phyloP scores from a whole-genome alignment of 1,140 invertebrate genomes.

The Panonychus citri region DNA sequence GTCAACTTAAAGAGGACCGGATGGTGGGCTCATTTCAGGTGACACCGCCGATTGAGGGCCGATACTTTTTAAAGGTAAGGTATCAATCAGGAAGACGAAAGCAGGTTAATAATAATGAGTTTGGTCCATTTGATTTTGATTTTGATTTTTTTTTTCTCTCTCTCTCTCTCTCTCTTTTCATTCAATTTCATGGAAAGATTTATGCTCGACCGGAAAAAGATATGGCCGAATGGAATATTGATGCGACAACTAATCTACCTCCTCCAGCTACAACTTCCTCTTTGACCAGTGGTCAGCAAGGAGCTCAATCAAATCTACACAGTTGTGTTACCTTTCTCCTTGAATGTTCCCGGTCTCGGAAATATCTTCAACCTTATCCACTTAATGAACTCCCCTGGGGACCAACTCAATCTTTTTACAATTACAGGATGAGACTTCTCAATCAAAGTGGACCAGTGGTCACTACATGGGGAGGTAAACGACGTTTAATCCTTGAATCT shows the following conservation, averaged over 20 bases:
- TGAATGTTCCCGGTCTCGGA: constrained; percentile 17
- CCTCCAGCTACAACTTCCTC: neutral
- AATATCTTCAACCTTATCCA: constrained; percentile 18
- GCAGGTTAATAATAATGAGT: too few relatives aligned
- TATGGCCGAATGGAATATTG: constrained; percentile 12
- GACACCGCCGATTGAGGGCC: constrained; percentile 17
- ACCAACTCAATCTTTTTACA: constrained; percentile 19
- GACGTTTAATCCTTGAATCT: constrained; percentile 17
- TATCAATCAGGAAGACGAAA: neutral
- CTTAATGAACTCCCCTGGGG: constrained; percentile 22
- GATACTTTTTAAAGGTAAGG: constrained; percentile 20
- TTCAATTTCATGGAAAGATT: constrained; percentile 7
- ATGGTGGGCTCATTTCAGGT: constrained; percentile 19
- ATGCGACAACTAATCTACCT: neutral
- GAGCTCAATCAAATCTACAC: constrained; percentile 14
- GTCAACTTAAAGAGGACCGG: constrained; percentile 20
- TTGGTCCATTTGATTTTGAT: too few relatives aligned
- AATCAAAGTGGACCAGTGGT: constrained; percentile 19
- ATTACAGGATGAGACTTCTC: constrained; percentile 19
- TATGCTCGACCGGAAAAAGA: constrained; percentile 20
- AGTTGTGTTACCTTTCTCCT: constrained; percentile 20
- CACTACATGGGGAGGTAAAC: constrained; percentile 19
- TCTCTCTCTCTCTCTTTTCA: neutral
- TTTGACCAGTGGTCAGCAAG: neutral
- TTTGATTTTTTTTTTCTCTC: neutral